phyloP scores from a whole-genome alignment of 2,797 vertebrate genomes.

The Leptodactylus fallax region DNA sequence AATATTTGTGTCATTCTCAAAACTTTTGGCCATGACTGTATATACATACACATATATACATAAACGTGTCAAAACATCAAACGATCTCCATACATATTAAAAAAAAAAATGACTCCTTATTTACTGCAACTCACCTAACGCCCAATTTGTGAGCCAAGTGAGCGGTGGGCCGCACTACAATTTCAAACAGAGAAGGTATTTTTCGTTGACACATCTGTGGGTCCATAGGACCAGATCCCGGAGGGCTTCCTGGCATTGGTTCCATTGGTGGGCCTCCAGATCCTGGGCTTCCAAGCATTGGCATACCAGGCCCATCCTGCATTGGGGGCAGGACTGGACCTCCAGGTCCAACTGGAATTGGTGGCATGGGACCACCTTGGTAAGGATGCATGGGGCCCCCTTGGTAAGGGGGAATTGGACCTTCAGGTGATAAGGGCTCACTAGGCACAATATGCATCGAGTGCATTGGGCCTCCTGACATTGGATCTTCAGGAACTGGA shows the following conservation, averaged over 20 bases:
- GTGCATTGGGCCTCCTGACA: slow-evolving; percentile 42
- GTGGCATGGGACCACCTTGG: slow-evolving; percentile 72
- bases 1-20: too few relatives aligned
- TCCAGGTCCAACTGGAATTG: slow-evolving; percentile 68
- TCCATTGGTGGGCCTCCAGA: slow-evolving; percentile 69
- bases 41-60: too few relatives aligned
- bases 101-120: neutral
- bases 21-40: too few relatives aligned
- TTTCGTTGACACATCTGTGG: slow-evolving; percentile 79
- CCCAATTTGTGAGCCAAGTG: slow-evolving; percentile 95
- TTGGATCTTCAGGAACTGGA: slow-evolving; percentile 27
- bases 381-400: slow-evolving; percentile 51
- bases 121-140: slow-evolving; percentile 79
- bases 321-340: slow-evolving; percentile 67
- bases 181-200: slow-evolving; percentile 93
- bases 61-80: neutral
- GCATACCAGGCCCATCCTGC: slow-evolving; percentile 64
- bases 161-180: slow-evolving; percentile 92
- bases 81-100: too few relatives aligned
- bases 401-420: slow-evolving; percentile 27
- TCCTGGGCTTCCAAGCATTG: slow-evolving; percentile 51
- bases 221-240: slow-evolving; percentile 67
- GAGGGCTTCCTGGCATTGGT: slow-evolving; percentile 38
- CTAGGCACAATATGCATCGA: slow-evolving; percentile 22
- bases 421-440: slow-evolving; percentile 44